Evolutionary conservation across 2,888 invertebrate species (phyloP), one percentile per base, ranked within the genome.

Genomic region (Hypercompe scribonia): DNA sequence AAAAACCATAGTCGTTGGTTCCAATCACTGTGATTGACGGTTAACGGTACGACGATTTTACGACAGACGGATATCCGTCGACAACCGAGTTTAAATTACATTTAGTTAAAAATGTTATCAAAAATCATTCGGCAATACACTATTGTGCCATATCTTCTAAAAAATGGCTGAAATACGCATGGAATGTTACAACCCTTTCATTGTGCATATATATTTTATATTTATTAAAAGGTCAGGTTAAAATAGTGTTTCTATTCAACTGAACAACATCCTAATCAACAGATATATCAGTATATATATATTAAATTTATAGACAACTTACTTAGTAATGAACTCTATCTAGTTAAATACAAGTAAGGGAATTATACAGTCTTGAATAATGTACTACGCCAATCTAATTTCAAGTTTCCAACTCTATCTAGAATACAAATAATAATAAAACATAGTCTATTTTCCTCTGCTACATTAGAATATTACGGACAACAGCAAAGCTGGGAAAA

Each of bases 401-500:
- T 64, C 73, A 67, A 81, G 76, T 81, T 82, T 74, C 76, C 46
- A 79, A 68, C 69, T 73, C 42, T 75, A 76, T 69, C 73, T 72
- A 72, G 70, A 74, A 74, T 65, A 50, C 70, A 65, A 46, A 70
- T n/a, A 33, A 58, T 65, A 76, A 78, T 81, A 77, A 72, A 76
- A 76, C 73, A 78, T 71, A 73, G 71, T 36, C 65, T 74, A 79
- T 83, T 78, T 83, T 71, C 78, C 71, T 50, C 34, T 8, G 42
- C n/a, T 70, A 71, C 71, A 77, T 78, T 80, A 76, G 70, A 79
- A 77, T 79, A 81, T 76, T 81, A 83, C 73, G 75, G 71, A 81
- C 75, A 77, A 76, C 79, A 81, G 82, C 81, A 76, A 80, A 72
- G 46, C 13, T 78, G 80, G 75, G 83, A 81, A 87, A 83, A 81